Evolutionary conservation across 1,140 invertebrate species (phyloP).

Genomic region (Drosophila sturtevanti): DNA sequence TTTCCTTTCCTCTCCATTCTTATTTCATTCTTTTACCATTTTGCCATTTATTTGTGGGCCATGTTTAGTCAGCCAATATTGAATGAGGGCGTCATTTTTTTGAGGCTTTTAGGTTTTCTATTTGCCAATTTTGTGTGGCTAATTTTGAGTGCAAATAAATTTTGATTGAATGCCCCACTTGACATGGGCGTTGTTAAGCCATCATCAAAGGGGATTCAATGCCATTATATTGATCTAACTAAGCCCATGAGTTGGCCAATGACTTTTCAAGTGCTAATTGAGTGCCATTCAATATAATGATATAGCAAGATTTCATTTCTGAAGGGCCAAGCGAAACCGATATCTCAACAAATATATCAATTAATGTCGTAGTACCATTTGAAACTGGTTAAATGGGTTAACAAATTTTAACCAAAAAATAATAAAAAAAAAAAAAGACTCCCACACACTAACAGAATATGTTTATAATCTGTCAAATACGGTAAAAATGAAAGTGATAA

Average conservation of each 20-base stretch:
- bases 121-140: slow-evolving; percentile 48
- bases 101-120: slow-evolving; percentile 39
- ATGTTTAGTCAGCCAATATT: slow-evolving; percentile 59
- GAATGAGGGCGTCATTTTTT: slow-evolving; percentile 46
- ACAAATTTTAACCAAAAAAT: neutral
- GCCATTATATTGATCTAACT: neutral
- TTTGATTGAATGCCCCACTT: slow-evolving; percentile 49
- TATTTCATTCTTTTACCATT: slow-evolving; percentile 9
- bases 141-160: slow-evolving; percentile 64
- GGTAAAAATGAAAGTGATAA: too few relatives aligned
- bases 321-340: too few relatives aligned
- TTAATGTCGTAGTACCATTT: neutral
- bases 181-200: slow-evolving; percentile 15
- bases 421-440: too few relatives aligned
- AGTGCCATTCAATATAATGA: neutral
- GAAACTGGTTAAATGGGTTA: neutral
- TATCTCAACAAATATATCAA: neutral
- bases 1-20: neutral
- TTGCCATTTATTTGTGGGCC: slow-evolving; percentile 22
- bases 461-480: too few relatives aligned
- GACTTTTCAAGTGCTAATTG: neutral
- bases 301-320: neutral
- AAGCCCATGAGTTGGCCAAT: neutral
- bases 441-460: too few relatives aligned
- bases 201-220: neutral